Base-by-base conservation (phyloP, 2,113 vertebrate species). In the Polypterus senegalus region DNA sequence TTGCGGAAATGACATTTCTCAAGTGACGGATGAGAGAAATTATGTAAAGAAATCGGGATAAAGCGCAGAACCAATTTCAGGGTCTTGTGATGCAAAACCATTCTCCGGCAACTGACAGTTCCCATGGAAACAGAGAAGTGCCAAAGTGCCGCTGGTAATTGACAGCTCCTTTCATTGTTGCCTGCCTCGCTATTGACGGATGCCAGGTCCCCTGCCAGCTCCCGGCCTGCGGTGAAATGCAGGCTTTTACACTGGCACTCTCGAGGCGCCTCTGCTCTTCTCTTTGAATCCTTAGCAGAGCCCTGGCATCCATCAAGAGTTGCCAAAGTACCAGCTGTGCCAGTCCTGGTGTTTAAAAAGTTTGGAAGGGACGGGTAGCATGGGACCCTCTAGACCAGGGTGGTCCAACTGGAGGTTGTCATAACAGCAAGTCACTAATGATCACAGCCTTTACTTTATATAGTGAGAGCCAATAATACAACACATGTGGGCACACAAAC, bases 71-170 rank as follows among this genome's bases (percentile, higher is more conserved):
- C 78, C 80, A 79, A 81, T 79, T 79, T 74, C 66, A 74, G 74
- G 70, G 78, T 78, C 77, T 79, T 84, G 79, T 82, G 78, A 82
- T 83, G 79, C 76, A 87, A 85, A 88, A 82, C 73, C 80, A 81
- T 82, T 86, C 83, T 83, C 80, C 81, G 62, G 86, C 85, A 90
- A 90, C 87, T 82, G 83, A 86, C 87, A 77, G 88, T 92, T 92
- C 81, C 92, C 88, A 93, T 88, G 88, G 90, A 86, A 91, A 92
- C 89, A 73, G 76, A 62, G 79, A 81, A 86, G 89, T 86, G 82
- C 87, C 83, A 74, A 81, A 86, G 87, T 82, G 88, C 85, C 73
- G 86, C 87, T 89, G 84, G 91, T 81, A 86, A 89, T 86, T 88
- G 87, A 90, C 83, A 85, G 85, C 82, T 84, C 85, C 78, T 65